Base-by-base conservation (phyloP, 2,113 vertebrate genomes). In the Muntiacus reevesi region DNA sequence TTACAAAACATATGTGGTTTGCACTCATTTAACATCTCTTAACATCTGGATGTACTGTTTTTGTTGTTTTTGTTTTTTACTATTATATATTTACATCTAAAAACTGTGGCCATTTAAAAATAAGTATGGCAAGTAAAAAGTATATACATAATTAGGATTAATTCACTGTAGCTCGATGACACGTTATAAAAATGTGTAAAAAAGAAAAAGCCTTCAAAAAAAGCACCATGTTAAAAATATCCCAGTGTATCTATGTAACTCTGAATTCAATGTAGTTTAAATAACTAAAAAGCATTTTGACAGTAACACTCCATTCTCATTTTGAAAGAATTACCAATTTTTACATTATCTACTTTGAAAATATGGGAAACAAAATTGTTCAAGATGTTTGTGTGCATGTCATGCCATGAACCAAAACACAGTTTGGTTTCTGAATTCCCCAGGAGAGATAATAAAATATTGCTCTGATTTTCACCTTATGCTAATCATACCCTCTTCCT, bases 311-410 rank as follows among this genome's bases (percentile, higher is more conserved):
- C 11, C 52, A 92, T 94, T 94, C n/a, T 54, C 45, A 81, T 92
- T 92, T 94, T 84, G 10, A 94, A 92, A 95, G 12, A 76, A 95
- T 94, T 95, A 57, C 59, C 54, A 95, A 40, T 97, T 98, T 96
- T 78, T 91, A 89, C 84, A 94, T 94, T 78, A 74, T 92, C 21
- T 87, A 52, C 33, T 79, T 96, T 78, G 60, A 89, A 87, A 97
- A 96, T 96, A 95, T 87, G 36, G 33, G 27, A 64, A 94, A 47
- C 17, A 45, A 89, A 83, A 94, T 81, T 92, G 36, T 95, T 96
- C 43, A 95, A 47, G 25, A 71, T 55, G 30, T 92, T 97, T 96
- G 9, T 45, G 19, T 59, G 11, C 3, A 40, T 94, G n/a, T 57
- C 62, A 87, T 92, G 91, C n/a, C 47, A 64, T 88, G 25, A 97